Percentiles rank a stretch among this genome's conserved stretches.
phyloP scores from a whole-genome alignment of 1,140 invertebrate genomes.

The Monochamus saltuarius region DNA sequence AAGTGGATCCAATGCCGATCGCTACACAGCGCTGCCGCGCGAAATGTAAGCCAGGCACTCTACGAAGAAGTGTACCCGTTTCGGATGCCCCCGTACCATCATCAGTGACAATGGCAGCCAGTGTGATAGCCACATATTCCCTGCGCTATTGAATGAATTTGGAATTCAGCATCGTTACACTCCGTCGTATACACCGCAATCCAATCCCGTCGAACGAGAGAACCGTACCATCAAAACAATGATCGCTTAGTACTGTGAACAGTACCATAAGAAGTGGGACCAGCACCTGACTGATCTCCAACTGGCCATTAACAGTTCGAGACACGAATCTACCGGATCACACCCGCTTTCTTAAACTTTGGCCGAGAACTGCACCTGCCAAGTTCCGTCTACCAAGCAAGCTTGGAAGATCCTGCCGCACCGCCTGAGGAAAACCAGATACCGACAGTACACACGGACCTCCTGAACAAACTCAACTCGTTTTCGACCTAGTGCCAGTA shows the following conservation, averaged over 20 bases:
- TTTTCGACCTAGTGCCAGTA: too few species aligned
- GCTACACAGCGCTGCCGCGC: slow-evolving; percentile 36
- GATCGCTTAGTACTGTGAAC: slow-evolving; percentile 43
- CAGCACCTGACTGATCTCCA: slow-evolving; percentile 1
- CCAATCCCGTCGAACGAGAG: slow-evolving; percentile 49
- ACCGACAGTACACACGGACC: neutral
- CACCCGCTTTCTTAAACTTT: slow-evolving; percentile 16
- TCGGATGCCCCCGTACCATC: slow-evolving; percentile 43
- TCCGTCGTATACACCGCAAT: slow-evolving; percentile 49
- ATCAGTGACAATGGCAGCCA: slow-evolving; percentile 53
- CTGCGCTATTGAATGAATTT: slow-evolving; percentile 7
- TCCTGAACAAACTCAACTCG: slow-evolving; percentile 5
- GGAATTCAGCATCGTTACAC: slow-evolving; percentile 34
- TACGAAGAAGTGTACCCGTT: slow-evolving; percentile 37
- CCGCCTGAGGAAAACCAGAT: neutral
- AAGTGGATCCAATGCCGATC: slow-evolving; percentile 33
- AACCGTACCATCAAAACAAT: slow-evolving; percentile 50
- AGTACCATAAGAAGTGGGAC: neutral
- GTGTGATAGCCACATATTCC: slow-evolving; percentile 28
- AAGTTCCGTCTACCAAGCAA: neutral
- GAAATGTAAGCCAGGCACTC: slow-evolving; percentile 31
- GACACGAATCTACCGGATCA: slow-evolving; percentile 14
- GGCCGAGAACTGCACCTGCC: slow-evolving; percentile 11
- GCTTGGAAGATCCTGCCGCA: neutral
- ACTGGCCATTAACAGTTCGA: neutral